Percentiles rank a stretch among this genome's conserved stretches.
These are phyloP conservation scores for Chionis minor DNA, from an alignment of 2,113 vertebrate genomes.

Conservation along the genomic window DNA sequence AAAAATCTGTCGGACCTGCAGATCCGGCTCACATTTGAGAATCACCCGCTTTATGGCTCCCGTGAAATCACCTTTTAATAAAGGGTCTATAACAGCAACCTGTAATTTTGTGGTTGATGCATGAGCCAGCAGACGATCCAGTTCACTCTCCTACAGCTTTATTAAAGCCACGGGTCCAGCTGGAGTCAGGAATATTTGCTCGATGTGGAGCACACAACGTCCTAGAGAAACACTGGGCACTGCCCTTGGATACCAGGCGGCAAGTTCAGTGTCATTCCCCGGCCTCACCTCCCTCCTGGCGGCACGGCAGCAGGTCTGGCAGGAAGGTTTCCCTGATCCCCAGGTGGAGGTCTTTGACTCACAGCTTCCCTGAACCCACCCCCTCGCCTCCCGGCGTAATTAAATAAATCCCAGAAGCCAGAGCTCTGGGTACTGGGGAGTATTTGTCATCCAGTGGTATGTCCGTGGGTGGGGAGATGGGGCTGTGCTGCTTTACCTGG, in stretches of 20 bases:
- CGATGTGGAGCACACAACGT: not conserved
- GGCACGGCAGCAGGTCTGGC: accelerated
- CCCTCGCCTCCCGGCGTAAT: not conserved
- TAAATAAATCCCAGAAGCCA: not conserved
- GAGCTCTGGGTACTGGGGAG: accelerated
- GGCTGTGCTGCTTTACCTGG: not conserved
- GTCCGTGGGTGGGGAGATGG: not conserved
- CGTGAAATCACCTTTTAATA: not conserved
- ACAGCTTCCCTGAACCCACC: not conserved
- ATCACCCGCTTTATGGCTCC: not conserved
- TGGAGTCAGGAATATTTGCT: not conserved
- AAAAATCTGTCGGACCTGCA: not conserved
- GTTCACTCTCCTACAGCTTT: not conserved
- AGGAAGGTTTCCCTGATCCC: not conserved
- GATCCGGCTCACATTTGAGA: constrained; percentile 10
- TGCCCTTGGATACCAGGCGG: not conserved
- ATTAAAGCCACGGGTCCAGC: not conserved
- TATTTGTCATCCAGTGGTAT: accelerated
- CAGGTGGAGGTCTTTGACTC: not conserved
- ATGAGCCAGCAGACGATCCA: not conserved
- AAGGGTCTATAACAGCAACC: not conserved
- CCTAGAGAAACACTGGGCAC: not conserved
- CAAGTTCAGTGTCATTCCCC: accelerated
- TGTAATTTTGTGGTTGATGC: not conserved
- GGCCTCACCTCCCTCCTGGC: not conserved